Evolutionary conservation across 2,797 vertebrate genomes (phyloP), one percentile per base, ranked within the genome.

Genomic region (Amniataba percoides): DNA sequence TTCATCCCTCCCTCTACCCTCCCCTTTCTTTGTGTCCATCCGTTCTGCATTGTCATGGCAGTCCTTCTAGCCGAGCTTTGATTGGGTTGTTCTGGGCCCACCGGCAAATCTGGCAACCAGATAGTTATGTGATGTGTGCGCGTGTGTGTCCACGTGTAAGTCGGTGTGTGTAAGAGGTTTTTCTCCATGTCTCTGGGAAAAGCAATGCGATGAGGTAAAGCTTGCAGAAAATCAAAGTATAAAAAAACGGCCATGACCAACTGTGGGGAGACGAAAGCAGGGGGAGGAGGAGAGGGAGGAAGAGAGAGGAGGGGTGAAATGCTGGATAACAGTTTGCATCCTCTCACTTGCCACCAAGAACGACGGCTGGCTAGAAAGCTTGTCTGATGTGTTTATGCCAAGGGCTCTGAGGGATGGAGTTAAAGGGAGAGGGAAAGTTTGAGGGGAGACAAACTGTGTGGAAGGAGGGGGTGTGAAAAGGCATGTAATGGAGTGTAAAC

Each of bases 341-440:
- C 83, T 90, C 80, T 90, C 77, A 71, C 73, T 76, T 74, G 80
- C 80, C 62, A 58, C 82, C 78, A 62, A 69, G 81, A 89, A 76
- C 52, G 79, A 87, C 56, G 59, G 62, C 64, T 78, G 64, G 80
- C 77, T 82, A 67, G 80, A 88, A 93, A 89, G 85, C 84, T 83
- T 84, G 83, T 84, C 87, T 94, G 88, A 85, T 87, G 74, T 94
- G 92, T 95, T 93, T 92, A 94, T 82, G 92, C 89, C 93, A 88
- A 68, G 77, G 93, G 92, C 91, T 92, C 85, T 83, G 77, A 87
- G 70, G 85, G 83, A 74, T 82, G 81, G 73, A 85, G 78, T 84
- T 83, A 46, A 78, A 86, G 52, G 40, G 34, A 83, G 74, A 69
- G 75, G 64, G 45, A 63, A 82, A 63, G 77, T 82, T 81, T 83